Base-by-base conservation (phyloP, 1,140 invertebrate species). In the Pseudachorutes palmiensis region DNA sequence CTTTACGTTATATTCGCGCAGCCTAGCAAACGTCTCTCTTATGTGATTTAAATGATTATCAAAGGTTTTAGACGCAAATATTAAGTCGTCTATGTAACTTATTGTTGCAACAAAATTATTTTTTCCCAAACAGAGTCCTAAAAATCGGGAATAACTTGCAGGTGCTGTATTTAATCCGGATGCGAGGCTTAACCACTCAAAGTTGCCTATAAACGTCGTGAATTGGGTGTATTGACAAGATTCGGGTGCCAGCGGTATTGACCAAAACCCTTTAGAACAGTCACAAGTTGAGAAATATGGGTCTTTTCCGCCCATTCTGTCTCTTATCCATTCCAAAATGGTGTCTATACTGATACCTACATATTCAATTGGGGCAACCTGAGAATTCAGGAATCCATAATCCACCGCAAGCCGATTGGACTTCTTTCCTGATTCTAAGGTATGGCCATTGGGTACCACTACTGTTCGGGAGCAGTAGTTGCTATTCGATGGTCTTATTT, bases 1-100 rank as follows among this genome's bases (percentile, higher is more conserved):
- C 24, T 57, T 57, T 12, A 72, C n/a, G 1, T 62, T 51, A 1
- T 14, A 57, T 16, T 62, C 33, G 36, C 12, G 12, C 26, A 80
- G 64, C 0, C 70, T 57, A 24, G 70, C 3, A 26, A 80, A 71
- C 0, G 79, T 73, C 28, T 49, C 28, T n/a, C 64, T 31, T 14
- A 81, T 26, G 55, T 79, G 75, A 22, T 62, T 9, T 29, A 76
- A 61, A 62, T 81, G 80, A 22, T 77, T 72, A 16, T 77, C 69
- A 55, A 76, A 72, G 36, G 68, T 70, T 26, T 72, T 66, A 14
- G 70, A 70, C 55, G 70, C 76, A 19, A 80, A 62, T 0, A 82
- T 72, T 5, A 82, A 75, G 58, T 82, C 81, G 72, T 82, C 80
- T 5, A 82, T 55, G 70, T 79, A 81, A n/a, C n/a, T n/a, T n/a